These are phyloP conservation scores for Tenthredo scrophulariae DNA, from an alignment of 2,888 invertebrate species.

Conservation along the genomic window DNA sequence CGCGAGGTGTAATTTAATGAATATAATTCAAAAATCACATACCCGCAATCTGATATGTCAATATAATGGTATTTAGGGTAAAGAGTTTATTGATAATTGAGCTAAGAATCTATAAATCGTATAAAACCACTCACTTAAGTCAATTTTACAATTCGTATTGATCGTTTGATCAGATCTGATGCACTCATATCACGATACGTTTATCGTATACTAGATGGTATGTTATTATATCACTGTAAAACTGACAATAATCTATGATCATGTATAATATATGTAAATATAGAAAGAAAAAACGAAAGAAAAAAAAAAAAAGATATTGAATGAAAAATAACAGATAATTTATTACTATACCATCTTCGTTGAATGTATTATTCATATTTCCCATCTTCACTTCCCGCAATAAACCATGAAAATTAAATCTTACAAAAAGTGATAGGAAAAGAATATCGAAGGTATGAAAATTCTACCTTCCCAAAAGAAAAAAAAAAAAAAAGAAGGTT, in stretches of 20 bases:
- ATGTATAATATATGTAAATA: slow-evolving; percentile 22
- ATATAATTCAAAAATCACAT: background rate
- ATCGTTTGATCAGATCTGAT: slow-evolving; percentile 9
- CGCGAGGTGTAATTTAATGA: background rate
- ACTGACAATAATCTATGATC: slow-evolving; percentile 39
- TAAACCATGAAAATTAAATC: background rate
- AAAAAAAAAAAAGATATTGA: background rate
- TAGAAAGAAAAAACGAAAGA: background rate
- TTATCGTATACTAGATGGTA: background rate
- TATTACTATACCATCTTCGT: slow-evolving; percentile 5
- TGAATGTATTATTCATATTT: background rate
- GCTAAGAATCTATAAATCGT: background rate
- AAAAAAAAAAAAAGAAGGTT: background rate
- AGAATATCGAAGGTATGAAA: background rate
- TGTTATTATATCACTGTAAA: slow-evolving; percentile 35
- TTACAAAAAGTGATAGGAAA: background rate
- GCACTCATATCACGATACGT: slow-evolving; percentile 16
- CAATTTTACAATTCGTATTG: slow-evolving; percentile 42
- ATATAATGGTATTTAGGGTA: background rate
- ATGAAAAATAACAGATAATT: slow-evolving; percentile 9
- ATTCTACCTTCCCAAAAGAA: background rate
- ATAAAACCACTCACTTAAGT: slow-evolving; percentile 1
- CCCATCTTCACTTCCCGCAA: background rate
- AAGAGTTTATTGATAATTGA: background rate
- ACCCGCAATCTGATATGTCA: background rate